Conservation (phyloP, 2,113 vertebrate genomes). For the Lepus timidus region DNA sequence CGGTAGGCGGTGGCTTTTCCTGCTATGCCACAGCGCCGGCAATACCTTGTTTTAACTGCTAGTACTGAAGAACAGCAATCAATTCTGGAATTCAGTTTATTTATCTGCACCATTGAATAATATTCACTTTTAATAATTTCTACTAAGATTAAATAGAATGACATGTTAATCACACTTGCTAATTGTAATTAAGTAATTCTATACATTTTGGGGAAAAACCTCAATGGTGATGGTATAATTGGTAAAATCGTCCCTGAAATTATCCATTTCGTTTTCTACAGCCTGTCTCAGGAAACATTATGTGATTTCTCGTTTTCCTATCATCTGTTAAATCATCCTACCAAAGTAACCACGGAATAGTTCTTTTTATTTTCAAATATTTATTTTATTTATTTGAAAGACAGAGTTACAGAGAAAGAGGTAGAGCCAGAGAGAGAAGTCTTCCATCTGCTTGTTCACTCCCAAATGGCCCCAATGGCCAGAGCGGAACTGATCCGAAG, state of each 20-base stretch:
- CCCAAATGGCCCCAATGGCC: no score
- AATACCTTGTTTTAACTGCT: background rate
- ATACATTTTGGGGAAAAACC: background rate
- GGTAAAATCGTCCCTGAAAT: background rate
- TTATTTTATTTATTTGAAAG: no score
- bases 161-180: background rate
- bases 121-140: background rate
- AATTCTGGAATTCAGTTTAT: background rate
- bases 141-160: background rate
- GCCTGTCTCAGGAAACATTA: background rate
- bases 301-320: background rate
- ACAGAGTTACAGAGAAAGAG: no score
- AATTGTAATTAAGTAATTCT: background rate
- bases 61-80: background rate
- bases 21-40: no score
- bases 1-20: no score
- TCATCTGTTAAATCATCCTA: background rate
- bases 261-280: background rate
- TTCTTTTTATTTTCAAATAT: background rate
- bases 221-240: background rate
- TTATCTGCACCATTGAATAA: background rate
- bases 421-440: no score
- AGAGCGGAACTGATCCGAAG: no score
- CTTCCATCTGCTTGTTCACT: no score
- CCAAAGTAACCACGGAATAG: background rate